phyloP scores from a whole-genome alignment of 2,113 vertebrate genomes.

The Megaceryle torquata region DNA sequence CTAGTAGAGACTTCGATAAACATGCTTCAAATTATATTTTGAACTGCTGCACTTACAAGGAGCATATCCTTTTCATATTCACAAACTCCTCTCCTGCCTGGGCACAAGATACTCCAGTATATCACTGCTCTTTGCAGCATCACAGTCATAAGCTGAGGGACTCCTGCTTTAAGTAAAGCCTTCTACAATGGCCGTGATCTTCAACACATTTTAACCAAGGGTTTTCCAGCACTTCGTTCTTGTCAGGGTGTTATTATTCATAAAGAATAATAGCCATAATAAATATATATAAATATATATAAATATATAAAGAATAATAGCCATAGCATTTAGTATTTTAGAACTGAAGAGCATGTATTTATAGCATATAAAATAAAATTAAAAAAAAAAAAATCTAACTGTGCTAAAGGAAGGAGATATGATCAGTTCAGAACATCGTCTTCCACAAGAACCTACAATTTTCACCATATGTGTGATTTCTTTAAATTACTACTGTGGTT shows the following conservation, averaged over 20 bases:
- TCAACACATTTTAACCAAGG: background rate
- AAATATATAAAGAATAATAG: too few species aligned
- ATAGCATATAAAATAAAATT: background rate
- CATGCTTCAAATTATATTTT: background rate
- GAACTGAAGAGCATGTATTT: background rate
- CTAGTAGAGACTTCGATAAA: background rate
- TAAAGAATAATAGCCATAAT: too few species aligned
- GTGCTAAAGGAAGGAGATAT: background rate
- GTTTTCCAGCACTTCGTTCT: background rate
- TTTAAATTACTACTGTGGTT: background rate
- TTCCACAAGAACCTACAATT: background rate
- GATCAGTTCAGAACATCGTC: slow-evolving; percentile 1
- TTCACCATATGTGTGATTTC: background rate
- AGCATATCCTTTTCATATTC: background rate
- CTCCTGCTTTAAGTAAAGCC: background rate
- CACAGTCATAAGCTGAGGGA: background rate
- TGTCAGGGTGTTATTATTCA: background rate
- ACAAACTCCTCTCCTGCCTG: background rate
- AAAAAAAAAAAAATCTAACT: background rate
- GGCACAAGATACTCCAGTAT: background rate
- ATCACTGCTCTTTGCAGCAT: background rate
- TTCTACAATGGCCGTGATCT: background rate
- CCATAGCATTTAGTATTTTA: background rate
- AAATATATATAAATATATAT: too few species aligned
- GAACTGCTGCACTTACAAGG: background rate